These are phyloP conservation scores for Enoplolaimus lenunculus DNA, from an alignment of 2,888 invertebrate genomes.

Conservation along the genomic window DNA sequence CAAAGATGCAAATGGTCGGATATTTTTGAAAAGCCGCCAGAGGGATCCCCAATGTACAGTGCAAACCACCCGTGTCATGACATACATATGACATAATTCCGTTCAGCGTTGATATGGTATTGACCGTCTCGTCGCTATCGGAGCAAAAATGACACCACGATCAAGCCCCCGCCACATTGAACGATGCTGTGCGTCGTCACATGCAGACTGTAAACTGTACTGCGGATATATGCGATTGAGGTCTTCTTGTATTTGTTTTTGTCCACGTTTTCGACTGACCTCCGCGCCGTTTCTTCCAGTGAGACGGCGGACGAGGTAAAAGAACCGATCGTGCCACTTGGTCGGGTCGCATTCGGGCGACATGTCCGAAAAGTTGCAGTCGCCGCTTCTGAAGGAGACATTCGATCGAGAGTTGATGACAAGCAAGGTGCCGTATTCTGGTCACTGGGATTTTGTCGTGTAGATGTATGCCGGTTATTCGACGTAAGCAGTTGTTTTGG, in stretches of 20 bases:
- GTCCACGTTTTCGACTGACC: constrained; percentile 5
- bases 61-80: too few species aligned
- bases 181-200: not conserved
- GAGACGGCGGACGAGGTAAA: not conserved
- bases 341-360: not conserved
- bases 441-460: not conserved
- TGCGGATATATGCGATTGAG: not conserved
- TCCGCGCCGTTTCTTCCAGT: not conserved
- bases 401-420: not conserved
- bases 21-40: too few species aligned
- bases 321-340: not conserved
- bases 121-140: not conserved
- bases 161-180: constrained; percentile 1
- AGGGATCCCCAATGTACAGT: too few species aligned
- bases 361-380: constrained; percentile 5
- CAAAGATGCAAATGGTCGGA: too few species aligned
- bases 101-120: not conserved
- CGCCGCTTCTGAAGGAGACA: not conserved
- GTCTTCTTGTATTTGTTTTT: constrained; percentile 3
- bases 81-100: not conserved
- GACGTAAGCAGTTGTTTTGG: not conserved
- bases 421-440: not conserved
- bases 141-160: not conserved
- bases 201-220: not conserved
- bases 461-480: not conserved